phyloP scores from a whole-genome alignment of 2,113 vertebrate species.

The Origma solitaria region DNA sequence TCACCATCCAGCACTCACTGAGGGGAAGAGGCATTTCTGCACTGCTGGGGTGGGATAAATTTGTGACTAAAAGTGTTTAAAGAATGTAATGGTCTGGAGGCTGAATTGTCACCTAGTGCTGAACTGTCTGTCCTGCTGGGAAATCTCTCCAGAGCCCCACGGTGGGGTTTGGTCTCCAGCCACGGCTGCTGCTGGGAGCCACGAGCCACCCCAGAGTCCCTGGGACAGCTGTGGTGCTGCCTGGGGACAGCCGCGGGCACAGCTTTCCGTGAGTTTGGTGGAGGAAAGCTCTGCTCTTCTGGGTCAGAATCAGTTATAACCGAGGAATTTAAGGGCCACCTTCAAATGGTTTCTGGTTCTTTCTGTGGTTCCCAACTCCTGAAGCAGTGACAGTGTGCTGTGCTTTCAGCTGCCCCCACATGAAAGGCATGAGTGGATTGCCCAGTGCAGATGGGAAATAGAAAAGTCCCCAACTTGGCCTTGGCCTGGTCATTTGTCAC shows the following conservation, averaged over 20 bases:
- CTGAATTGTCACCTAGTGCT: neutral
- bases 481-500: neutral
- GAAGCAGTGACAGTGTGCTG: accelerated
- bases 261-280: neutral
- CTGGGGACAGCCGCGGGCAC: neutral
- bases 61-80: neutral
- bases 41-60: neutral
- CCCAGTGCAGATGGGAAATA: neutral
- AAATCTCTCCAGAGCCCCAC: neutral
- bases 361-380: neutral
- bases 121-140: neutral
- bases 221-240: no score
- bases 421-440: neutral
- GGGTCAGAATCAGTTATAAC: neutral
- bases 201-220: no score
- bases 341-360: accelerated
- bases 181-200: neutral
- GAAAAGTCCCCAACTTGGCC: neutral
- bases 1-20: neutral
- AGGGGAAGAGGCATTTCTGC: neutral
- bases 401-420: neutral
- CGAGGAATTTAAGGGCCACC: neutral
- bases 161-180: neutral
- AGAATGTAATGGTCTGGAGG: neutral
- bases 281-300: neutral